A percentile compares a stretch with the other conserved stretches of the same genome.
These are phyloP conservation scores for Agrochola lota DNA, from an alignment of 2,888 invertebrate genomes.

Conservation along the genomic window DNA sequence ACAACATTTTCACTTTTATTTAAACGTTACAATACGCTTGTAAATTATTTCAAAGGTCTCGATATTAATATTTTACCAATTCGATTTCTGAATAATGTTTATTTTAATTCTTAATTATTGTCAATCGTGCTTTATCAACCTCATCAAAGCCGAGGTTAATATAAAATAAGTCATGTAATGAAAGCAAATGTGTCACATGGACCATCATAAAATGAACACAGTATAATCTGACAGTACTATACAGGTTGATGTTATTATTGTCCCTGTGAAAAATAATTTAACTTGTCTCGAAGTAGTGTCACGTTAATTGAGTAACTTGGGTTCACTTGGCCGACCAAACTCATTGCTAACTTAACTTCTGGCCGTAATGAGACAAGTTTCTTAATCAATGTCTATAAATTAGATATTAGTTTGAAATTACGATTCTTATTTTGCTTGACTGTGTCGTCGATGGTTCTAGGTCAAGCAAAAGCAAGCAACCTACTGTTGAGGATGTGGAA, in stretches of 20 bases:
- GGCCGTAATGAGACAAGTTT: constrained; percentile 46
- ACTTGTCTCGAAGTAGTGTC: background rate
- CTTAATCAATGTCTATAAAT: constrained; percentile 43
- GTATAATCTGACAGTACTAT: background rate
- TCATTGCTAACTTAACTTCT: constrained; percentile 46
- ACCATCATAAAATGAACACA: background rate
- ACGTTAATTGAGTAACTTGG: constrained; percentile 50
- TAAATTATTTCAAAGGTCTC: no score
- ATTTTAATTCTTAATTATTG: background rate
- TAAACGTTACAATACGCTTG: no score
- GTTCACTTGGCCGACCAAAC: constrained; percentile 27
- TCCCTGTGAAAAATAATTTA: constrained; percentile 12
- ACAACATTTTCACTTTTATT: no score
- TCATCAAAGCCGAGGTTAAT: background rate
- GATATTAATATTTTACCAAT: background rate
- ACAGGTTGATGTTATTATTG: constrained; percentile 2
- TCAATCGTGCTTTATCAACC: background rate
- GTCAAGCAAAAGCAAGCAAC: no score
- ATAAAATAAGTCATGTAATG: background rate
- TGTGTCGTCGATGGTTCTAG: no score
- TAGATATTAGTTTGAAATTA: constrained; percentile 41
- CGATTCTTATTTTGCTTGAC: background rate
- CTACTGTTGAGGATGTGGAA: no score
- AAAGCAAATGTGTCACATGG: background rate
- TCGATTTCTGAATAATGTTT: background rate